These are phyloP conservation scores for Meloidogyne exigua DNA, from an alignment of 1,140 invertebrate genomes.

Conservation along the genomic window DNA sequence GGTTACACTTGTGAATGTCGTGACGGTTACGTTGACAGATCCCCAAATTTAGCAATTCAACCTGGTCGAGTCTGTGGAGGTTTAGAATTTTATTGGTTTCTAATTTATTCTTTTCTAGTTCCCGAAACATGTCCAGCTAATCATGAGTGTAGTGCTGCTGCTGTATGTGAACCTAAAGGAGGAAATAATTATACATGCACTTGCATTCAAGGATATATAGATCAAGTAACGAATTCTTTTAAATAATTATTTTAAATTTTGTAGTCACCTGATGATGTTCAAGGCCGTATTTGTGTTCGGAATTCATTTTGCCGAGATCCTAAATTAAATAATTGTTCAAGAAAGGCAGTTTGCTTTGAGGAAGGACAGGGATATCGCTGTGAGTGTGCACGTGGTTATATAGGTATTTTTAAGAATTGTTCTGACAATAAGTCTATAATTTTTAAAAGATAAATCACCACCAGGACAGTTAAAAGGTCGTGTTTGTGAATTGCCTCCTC, in stretches of 20 bases:
- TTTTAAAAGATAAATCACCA: constrained; percentile 39
- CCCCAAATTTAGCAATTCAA: constrained; percentile 58
- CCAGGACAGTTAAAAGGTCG: constrained; percentile 44
- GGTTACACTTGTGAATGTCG: constrained; percentile 64
- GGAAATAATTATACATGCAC: constrained; percentile 60
- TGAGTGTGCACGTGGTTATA: constrained; percentile 54
- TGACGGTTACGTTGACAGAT: constrained; percentile 50
- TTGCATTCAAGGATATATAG: constrained; percentile 57
- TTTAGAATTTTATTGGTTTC: constrained; percentile 10
- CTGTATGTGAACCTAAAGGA: constrained; percentile 60
- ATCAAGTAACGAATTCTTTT: constrained; percentile 22
- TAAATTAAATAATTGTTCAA: constrained; percentile 60
- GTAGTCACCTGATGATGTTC: constrained; percentile 49
- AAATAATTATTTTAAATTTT: constrained; percentile 31
- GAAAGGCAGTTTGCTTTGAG: constrained; percentile 62
- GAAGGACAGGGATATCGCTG: constrained; percentile 58
- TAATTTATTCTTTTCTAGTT: neutral
- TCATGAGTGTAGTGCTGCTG: constrained; percentile 61
- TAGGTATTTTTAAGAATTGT: neutral
- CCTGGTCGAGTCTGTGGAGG: constrained; percentile 58
- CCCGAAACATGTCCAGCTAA: constrained; percentile 61
- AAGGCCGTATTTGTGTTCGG: constrained; percentile 61
- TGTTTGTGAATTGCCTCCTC: constrained; percentile 58
- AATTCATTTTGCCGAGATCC: constrained; percentile 58
- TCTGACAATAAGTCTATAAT: neutral